Conservation (phyloP, 2,888 invertebrate species). For the Caenorhabditis panamensis region DNA sequence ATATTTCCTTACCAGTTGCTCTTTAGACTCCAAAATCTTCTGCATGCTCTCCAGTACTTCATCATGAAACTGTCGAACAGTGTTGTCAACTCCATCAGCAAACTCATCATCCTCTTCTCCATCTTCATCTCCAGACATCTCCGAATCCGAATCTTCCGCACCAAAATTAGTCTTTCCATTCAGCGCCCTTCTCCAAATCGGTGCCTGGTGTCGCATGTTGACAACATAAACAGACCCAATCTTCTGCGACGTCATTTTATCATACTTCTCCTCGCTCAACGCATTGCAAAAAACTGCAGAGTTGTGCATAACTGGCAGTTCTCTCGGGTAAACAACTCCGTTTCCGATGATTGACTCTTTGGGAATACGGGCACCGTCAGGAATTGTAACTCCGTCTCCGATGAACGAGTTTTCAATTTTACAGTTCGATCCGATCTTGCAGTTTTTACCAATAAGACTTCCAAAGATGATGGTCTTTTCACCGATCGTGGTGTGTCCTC, state of each 20-base stretch:
- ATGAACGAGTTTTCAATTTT: constrained; percentile 48
- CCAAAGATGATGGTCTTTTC: constrained; percentile 15
- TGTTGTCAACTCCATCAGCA: constrained; percentile 27
- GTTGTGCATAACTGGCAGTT: neutral
- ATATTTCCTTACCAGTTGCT: constrained; percentile 55
- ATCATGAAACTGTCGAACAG: constrained; percentile 57
- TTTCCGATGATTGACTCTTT: constrained; percentile 55
- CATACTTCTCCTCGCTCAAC: constrained; percentile 38
- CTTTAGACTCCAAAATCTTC: constrained; percentile 50
- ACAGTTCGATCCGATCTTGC: constrained; percentile 60
- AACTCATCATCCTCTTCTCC: constrained; percentile 30
- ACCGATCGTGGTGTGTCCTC: constrained; percentile 40
- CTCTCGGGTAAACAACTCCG: constrained; percentile 37
- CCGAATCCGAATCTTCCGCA: constrained; percentile 19
- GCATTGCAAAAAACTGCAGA: neutral
- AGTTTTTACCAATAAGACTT: constrained; percentile 61
- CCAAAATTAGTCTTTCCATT: constrained; percentile 33
- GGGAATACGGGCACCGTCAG: constrained; percentile 17
- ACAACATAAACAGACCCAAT: constrained; percentile 22
- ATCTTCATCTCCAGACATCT: constrained; percentile 22
- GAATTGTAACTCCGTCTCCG: constrained; percentile 59
- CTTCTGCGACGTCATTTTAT: constrained; percentile 25
- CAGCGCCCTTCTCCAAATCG: constrained; percentile 44
- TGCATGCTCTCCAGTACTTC: constrained; percentile 69
- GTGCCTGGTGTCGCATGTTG: constrained; percentile 6